These are phyloP conservation scores for Nephrotoma guestfalica DNA, from an alignment of 2,888 invertebrate genomes.

Conservation along the genomic window DNA sequence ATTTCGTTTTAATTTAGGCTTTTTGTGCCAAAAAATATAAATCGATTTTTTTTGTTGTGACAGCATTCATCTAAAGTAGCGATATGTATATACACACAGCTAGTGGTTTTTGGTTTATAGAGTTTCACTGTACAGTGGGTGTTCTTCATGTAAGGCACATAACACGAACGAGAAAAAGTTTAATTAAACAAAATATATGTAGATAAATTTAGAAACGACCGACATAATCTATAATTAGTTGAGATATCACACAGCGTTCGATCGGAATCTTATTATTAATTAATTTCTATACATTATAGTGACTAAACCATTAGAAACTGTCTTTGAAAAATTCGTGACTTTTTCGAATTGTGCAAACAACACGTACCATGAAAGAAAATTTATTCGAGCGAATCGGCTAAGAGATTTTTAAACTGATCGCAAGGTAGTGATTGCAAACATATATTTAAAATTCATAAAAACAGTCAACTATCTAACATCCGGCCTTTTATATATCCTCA, in stretches of 20 bases:
- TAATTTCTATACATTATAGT: neutral
- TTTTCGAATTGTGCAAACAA: neutral
- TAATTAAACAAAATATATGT: neutral
- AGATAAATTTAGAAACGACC: neutral
- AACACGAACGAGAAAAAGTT: neutral
- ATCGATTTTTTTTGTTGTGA: too few relatives aligned
- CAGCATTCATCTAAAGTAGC: too few relatives aligned
- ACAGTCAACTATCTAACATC: neutral
- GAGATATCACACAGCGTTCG: neutral
- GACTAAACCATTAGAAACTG: neutral
- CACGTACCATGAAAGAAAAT: neutral
- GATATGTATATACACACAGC: neutral
- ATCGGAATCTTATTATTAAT: neutral
- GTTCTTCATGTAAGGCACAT: neutral
- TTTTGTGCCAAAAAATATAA: too few relatives aligned
- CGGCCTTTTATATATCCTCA: neutral
- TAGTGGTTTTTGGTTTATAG: neutral
- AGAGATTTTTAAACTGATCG: neutral
- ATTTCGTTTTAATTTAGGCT: too few relatives aligned
- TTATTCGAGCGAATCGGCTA: too few relatives aligned
- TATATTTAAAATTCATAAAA: neutral
- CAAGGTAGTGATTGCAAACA: neutral
- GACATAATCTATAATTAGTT: neutral
- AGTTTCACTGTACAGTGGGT: neutral
- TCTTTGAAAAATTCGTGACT: neutral